phyloP scores from a whole-genome alignment of 2,888 invertebrate genomes.

The Celastrina argiolus region DNA sequence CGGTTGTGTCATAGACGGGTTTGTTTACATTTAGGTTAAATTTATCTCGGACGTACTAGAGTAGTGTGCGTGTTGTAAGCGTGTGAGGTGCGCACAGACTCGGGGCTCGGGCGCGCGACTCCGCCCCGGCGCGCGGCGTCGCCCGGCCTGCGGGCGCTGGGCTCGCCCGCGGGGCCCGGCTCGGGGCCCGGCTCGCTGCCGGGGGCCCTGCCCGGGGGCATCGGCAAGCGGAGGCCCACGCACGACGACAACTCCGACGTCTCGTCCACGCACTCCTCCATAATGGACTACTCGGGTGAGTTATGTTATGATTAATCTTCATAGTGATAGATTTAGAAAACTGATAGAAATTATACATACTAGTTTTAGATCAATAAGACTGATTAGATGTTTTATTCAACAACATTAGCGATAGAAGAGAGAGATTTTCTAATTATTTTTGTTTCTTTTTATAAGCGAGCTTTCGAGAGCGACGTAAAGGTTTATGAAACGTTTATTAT shows the following conservation, averaged over 20 bases:
- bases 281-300: conserved; percentile 91
- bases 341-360: background rate
- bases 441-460: conserved; percentile 42
- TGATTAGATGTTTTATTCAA: background rate
- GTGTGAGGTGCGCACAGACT: conserved; percentile 75
- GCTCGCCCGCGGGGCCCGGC: conserved; percentile 77
- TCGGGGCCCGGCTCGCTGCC: conserved; percentile 84
- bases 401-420: background rate
- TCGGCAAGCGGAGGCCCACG: conserved; percentile 82
- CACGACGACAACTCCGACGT: conserved; percentile 93
- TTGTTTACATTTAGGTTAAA: too few species aligned
- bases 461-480: conserved; percentile 58
- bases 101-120: conserved; percentile 91
- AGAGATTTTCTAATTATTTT: conserved; percentile 1
- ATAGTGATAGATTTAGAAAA: background rate
- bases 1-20: too few species aligned
- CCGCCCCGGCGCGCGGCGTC: conserved; percentile 92
- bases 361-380: background rate
- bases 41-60: too few species aligned
- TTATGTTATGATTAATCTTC: conserved; percentile 21
- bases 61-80: conserved; percentile 19
- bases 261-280: conserved; percentile 89
- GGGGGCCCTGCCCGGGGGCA: conserved; percentile 90
- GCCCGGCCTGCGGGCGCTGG: conserved; percentile 89
- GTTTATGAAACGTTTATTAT: conserved; percentile 45